Conservation (phyloP, 2,113 vertebrate genomes). For the Mesembrinibis cayennensis region DNA sequence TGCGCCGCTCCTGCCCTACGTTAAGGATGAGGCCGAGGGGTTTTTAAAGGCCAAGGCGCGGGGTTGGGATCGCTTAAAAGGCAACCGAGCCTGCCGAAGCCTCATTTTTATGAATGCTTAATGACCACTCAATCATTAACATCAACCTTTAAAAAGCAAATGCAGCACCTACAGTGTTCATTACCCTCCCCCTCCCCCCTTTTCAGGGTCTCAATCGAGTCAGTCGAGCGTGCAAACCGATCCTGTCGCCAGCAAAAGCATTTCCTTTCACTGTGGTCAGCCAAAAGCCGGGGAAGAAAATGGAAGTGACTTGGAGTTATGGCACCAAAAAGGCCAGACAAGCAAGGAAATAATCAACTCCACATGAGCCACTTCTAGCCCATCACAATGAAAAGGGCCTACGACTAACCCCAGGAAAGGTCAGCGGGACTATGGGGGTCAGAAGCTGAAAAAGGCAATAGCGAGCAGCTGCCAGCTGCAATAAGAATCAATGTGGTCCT, state of each 20-base stretch:
- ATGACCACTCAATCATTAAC: slow-evolving; percentile 34
- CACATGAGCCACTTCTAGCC: slow-evolving; percentile 83
- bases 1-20: neutral
- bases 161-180: slow-evolving; percentile 48
- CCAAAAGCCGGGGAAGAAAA: slow-evolving; percentile 70
- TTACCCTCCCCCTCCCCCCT: slow-evolving; percentile 40
- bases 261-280: slow-evolving; percentile 74
- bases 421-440: slow-evolving; percentile 77
- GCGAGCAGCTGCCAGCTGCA: slow-evolving; percentile 74
- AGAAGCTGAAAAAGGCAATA: slow-evolving; percentile 74
- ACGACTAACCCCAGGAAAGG: slow-evolving; percentile 81
- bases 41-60: rapidly evolving
- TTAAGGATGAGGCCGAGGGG: rapidly evolving
- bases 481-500: slow-evolving; percentile 72
- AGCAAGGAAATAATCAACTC: slow-evolving; percentile 96
- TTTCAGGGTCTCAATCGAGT: slow-evolving; percentile 49
- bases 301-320: slow-evolving; percentile 78
- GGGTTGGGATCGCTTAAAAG: neutral
- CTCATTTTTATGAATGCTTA: neutral
- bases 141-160: slow-evolving; percentile 36
- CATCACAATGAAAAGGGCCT: slow-evolving; percentile 81
- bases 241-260: slow-evolving; percentile 71
- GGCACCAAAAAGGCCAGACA: slow-evolving; percentile 80
- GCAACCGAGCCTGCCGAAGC: neutral
- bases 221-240: slow-evolving; percentile 66